Percentiles rank a stretch among this genome's conserved stretches.
Evolutionary conservation across 2,797 vertebrate species (phyloP).

Genomic region (Vespertilio murinus): DNA sequence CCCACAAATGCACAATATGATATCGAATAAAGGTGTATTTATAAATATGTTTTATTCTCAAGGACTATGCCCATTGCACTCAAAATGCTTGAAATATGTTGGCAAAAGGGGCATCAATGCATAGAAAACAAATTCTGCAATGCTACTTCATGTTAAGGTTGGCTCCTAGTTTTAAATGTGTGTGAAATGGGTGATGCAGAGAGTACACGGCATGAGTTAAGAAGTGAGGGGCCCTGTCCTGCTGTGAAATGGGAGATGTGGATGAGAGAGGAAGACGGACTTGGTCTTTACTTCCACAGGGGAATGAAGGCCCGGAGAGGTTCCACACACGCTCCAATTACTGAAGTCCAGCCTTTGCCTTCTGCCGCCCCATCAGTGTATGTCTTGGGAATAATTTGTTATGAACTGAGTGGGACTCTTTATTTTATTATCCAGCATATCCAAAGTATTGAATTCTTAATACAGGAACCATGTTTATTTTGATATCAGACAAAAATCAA

Average conservation of each 20-base stretch:
- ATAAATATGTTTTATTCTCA: neutral
- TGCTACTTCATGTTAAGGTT: neutral
- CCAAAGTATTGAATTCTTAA: slow-evolving; percentile 26
- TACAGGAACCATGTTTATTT: neutral
- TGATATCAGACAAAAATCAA: slow-evolving; percentile 12
- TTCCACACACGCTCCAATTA: rapidly evolving
- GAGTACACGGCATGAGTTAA: neutral
- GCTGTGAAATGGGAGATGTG: neutral
- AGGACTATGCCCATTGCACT: neutral
- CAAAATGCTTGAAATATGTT: neutral
- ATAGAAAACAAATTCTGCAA: neutral
- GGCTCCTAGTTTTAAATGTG: neutral
- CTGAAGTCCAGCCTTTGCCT: neutral
- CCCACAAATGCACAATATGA: neutral
- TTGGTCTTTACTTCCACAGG: neutral
- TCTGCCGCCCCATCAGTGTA: neutral
- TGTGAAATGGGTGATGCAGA: neutral
- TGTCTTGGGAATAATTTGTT: neutral
- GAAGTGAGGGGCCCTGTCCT: neutral
- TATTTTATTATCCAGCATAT: neutral
- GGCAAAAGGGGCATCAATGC: neutral
- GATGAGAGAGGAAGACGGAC: neutral
- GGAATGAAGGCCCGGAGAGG: neutral
- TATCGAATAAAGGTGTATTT: neutral
- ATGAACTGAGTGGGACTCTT: neutral